These are phyloP conservation scores for Spodoptera picta DNA, from an alignment of 2,888 invertebrate species.

Conservation along the genomic window DNA sequence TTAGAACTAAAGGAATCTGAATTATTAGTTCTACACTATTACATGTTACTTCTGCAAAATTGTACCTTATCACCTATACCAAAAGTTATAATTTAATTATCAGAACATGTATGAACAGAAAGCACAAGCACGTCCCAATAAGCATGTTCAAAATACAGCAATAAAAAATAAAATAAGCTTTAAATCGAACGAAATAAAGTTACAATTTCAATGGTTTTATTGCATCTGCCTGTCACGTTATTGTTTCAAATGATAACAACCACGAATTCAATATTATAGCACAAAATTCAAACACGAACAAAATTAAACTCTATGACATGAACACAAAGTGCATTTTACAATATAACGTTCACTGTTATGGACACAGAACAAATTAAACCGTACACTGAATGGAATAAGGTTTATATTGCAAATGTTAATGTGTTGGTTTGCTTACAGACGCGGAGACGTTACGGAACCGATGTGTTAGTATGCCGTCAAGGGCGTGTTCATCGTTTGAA, in stretches of 20 bases:
- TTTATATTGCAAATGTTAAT: slow-evolving; percentile 14
- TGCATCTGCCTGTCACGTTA: slow-evolving; percentile 21
- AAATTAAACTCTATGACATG: not conserved
- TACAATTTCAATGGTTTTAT: not conserved
- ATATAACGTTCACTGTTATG: not conserved
- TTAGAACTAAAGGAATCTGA: not conserved
- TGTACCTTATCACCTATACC: not conserved
- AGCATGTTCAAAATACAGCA: not conserved
- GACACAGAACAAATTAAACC: slow-evolving; percentile 18
- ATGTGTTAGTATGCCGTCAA: slow-evolving; percentile 94
- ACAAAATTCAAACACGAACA: slow-evolving; percentile 5
- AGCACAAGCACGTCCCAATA: slow-evolving; percentile 11
- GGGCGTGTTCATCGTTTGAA: slow-evolving; percentile 91
- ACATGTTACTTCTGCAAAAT: not conserved
- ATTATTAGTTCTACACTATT: not conserved
- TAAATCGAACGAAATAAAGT: not conserved
- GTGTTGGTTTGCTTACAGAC: slow-evolving; percentile 71
- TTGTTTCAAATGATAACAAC: slow-evolving; percentile 14
- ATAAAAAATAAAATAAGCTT: not conserved
- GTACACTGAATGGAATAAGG: slow-evolving; percentile 17
- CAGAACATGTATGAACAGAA: too few species aligned
- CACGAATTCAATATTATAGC: slow-evolving; percentile 8
- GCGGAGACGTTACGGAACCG: slow-evolving; percentile 89
- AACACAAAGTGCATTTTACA: slow-evolving; percentile 3
- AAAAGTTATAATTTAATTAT: slow-evolving; percentile 9